phyloP scores from a whole-genome alignment of 2,888 invertebrate genomes.

The Thelaira solivaga region DNA sequence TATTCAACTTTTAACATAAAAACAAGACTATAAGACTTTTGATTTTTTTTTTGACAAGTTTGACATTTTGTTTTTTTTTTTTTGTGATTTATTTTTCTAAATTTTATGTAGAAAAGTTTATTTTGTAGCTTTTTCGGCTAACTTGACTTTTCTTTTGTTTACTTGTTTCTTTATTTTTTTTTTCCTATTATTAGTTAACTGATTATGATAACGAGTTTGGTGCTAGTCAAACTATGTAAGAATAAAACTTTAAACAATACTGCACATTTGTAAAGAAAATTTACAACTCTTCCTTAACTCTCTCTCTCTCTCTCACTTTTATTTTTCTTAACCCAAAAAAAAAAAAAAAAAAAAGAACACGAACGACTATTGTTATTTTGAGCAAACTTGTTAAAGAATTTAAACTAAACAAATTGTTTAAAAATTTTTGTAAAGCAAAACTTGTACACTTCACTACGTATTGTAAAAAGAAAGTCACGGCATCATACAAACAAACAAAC shows the following conservation, averaged over 20 bases:
- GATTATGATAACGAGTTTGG: conserved; percentile 70
- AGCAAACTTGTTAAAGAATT: conserved; percentile 60
- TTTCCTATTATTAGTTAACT: conserved; percentile 42
- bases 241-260: conserved; percentile 57
- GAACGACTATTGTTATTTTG: conserved; percentile 43
- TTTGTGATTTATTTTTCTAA: background rate
- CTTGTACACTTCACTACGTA: background rate
- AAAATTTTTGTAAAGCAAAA: conserved; percentile 33
- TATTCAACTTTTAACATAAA: background rate
- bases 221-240: conserved; percentile 72
- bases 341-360: too few species aligned
- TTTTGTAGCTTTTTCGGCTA: background rate
- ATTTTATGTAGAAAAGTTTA: conserved; percentile 19
- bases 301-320: conserved; percentile 16
- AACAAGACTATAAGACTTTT: conserved; percentile 9
- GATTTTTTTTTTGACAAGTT: conserved; percentile 21
- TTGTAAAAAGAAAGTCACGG: conserved; percentile 40
- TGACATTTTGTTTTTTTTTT: conserved; percentile 19
- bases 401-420: conserved; percentile 37
- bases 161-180: background rate
- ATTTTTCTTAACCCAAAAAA: too few species aligned
- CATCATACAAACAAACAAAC: conserved; percentile 18
- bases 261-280: conserved; percentile 58
- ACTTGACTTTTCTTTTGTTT: background rate
- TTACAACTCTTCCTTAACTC: background rate